These are phyloP conservation scores for Caenorhabditis parvicauda DNA, from an alignment of 2,888 invertebrate species.

Conservation along the genomic window DNA sequence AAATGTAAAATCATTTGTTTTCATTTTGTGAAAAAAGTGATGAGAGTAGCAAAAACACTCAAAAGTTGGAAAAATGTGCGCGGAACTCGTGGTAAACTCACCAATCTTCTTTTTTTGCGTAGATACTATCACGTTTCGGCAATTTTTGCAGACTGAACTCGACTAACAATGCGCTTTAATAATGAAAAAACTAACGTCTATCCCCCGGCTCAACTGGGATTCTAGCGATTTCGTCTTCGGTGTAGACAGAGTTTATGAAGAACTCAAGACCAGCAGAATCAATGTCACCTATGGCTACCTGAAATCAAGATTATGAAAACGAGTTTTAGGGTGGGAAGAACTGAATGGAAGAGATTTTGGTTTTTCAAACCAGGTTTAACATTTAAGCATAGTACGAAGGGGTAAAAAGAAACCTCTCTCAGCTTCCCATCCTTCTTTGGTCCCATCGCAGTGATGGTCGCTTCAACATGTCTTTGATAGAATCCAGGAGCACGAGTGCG, in stretches of 20 bases:
- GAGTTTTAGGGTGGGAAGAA: not conserved
- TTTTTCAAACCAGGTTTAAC: not conserved
- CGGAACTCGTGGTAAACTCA: not conserved
- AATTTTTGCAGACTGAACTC: conserved; percentile 12
- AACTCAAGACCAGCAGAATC: conserved; percentile 55
- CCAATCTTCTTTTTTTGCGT: not conserved
- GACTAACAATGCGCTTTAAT: too few relatives aligned
- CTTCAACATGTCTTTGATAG: conserved; percentile 55
- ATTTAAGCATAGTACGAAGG: not conserved
- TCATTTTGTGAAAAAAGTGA: not conserved
- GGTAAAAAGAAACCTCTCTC: conserved; percentile 24
- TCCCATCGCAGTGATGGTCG: conserved; percentile 48
- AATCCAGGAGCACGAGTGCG: conserved; percentile 53
- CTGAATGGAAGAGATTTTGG: not conserved
- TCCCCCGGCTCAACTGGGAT: conserved; percentile 29
- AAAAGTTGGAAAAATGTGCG: not conserved
- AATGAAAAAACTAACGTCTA: conserved; percentile 22
- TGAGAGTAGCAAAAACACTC: not conserved
- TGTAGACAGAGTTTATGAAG: conserved; percentile 58
- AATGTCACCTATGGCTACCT: conserved; percentile 57
- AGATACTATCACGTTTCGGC: conserved; percentile 6
- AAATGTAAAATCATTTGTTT: not conserved
- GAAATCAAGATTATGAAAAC: conserved; percentile 10
- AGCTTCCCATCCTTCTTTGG: conserved; percentile 22
- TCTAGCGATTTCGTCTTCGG: conserved; percentile 54